Evolutionary conservation across 2,797 vertebrate species (phyloP).

Genomic region (Pangasius djambal): DNA sequence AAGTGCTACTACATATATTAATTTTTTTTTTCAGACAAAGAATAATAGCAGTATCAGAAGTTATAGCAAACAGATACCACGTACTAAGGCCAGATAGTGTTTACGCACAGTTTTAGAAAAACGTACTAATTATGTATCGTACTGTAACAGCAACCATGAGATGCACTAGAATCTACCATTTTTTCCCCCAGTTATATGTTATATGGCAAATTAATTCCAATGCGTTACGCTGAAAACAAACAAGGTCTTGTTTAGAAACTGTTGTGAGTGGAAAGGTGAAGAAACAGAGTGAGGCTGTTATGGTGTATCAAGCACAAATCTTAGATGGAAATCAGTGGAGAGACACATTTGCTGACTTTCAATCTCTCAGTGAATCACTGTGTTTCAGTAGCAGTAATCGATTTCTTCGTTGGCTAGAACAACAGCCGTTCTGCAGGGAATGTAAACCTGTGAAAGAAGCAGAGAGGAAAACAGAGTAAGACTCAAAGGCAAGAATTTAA

Average conservation of each 20-base stretch:
- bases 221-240: constrained; percentile 1
- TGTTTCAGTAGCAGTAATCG: constrained; percentile 79
- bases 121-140: neutral
- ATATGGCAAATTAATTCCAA: neutral
- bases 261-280: neutral
- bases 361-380: constrained; percentile 57
- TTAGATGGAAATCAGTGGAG: constrained; percentile 50
- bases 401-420: constrained; percentile 88
- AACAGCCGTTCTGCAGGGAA: constrained; percentile 95
- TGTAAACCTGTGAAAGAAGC: constrained; percentile 85
- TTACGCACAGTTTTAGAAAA: neutral
- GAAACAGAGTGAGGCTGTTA: constrained; percentile 52
- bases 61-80: constrained; percentile 7
- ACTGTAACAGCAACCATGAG: constrained; percentile 16
- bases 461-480: constrained; percentile 46
- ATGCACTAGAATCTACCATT: constrained; percentile 9
- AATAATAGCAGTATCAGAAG: neutral
- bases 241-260: neutral
- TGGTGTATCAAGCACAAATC: constrained; percentile 59
- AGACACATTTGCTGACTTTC: constrained; percentile 66
- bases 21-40: neutral
- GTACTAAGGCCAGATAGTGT: neutral
- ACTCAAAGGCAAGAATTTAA: constrained; percentile 32
- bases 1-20: neutral
- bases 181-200: neutral